phyloP scores from a whole-genome alignment of 2,113 vertebrate species.

The Cygnus atratus region DNA sequence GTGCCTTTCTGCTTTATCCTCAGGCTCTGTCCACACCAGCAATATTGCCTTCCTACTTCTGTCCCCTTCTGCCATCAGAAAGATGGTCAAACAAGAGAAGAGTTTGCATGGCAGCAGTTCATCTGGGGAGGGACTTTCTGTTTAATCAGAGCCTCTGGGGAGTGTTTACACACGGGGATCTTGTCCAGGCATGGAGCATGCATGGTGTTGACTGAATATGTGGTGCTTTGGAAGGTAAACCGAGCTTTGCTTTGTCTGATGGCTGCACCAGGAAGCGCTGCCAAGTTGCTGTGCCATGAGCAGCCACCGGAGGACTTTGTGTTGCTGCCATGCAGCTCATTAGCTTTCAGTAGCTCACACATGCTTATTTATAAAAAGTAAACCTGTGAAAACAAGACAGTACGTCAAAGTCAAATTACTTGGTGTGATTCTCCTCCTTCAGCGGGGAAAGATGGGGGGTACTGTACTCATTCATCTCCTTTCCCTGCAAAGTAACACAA shows the following conservation, averaged over 20 bases:
- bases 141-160: neutral
- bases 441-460: constrained; percentile 21
- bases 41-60: neutral
- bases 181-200: neutral
- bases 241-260: neutral
- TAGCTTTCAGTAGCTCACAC: neutral
- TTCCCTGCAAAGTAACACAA: constrained; percentile 35
- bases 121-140: neutral
- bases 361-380: constrained; percentile 8
- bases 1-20: neutral
- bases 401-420: constrained; percentile 62
- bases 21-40: neutral
- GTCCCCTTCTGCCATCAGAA: neutral
- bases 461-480: constrained; percentile 48
- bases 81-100: neutral
- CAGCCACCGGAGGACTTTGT: neutral
- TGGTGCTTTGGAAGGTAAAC: neutral
- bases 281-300: neutral
- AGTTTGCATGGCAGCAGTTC: neutral
- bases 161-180: neutral
- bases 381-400: constrained; percentile 10
- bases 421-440: constrained; percentile 28
- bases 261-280: neutral
- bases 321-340: neutral
- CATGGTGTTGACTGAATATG: neutral